Conservation (phyloP, 1,140 invertebrate species). For the Cardiocondyla obscurior region DNA sequence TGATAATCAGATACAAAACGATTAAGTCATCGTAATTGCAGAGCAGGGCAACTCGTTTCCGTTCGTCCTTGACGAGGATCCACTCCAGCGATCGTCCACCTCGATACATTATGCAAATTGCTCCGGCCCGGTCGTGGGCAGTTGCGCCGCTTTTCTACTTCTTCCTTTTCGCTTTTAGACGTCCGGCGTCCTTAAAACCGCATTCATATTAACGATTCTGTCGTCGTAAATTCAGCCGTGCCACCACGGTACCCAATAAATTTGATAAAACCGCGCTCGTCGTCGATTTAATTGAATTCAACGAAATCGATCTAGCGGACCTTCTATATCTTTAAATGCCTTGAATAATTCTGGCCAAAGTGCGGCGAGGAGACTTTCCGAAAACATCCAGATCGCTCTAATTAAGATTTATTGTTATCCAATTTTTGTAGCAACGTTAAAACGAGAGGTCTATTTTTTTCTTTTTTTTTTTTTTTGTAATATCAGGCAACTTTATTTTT, state of each 20-base stretch:
- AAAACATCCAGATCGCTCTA: background rate
- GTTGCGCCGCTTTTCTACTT: background rate
- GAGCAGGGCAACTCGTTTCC: slow-evolving; percentile 47
- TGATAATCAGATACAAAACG: slow-evolving; percentile 19
- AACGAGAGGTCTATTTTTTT: background rate
- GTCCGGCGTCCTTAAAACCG: background rate
- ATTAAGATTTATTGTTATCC: background rate
- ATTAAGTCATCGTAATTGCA: slow-evolving; percentile 56
- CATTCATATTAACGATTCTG: background rate
- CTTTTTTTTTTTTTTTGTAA: background rate
- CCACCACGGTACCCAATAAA: background rate
- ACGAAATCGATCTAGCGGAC: background rate
- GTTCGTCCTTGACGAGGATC: slow-evolving; percentile 59
- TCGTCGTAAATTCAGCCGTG: background rate
- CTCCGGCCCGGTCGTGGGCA: slow-evolving; percentile 30
- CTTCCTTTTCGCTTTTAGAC: background rate
- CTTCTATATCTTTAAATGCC: background rate
- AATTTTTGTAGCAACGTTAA: background rate
- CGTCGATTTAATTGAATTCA: background rate
- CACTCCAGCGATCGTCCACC: slow-evolving; percentile 57
- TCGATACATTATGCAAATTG: slow-evolving; percentile 60
- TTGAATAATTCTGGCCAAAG: too few species aligned
- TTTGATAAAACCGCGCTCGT: background rate
- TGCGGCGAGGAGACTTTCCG: background rate
- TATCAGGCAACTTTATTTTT: background rate